Conservation (phyloP, 2,113 vertebrate species). For the Asarcornis scutulata region DNA sequence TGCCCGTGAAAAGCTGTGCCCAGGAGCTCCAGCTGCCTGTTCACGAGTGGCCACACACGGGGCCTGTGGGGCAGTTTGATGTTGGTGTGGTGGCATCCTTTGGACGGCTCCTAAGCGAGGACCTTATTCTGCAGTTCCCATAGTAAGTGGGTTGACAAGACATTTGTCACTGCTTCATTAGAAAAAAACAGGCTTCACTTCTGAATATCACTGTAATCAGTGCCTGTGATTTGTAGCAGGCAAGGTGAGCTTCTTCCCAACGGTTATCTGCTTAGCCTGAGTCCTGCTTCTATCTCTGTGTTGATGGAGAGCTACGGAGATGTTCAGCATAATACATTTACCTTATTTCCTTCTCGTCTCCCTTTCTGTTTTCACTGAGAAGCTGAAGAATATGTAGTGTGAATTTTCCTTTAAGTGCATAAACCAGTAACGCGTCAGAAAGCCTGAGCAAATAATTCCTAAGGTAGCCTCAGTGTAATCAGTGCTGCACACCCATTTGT, state of each 20-base stretch:
- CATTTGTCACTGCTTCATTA: rapidly evolving
- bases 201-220: background rate
- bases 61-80: slow-evolving; percentile 80
- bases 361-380: background rate
- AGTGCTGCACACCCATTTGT: background rate
- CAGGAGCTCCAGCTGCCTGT: slow-evolving; percentile 77
- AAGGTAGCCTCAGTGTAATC: background rate
- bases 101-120: slow-evolving; percentile 86
- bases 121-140: slow-evolving; percentile 92
- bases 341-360: background rate
- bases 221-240: background rate
- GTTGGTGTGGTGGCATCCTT: slow-evolving; percentile 96
- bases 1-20: slow-evolving; percentile 86
- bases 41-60: slow-evolving; percentile 86
- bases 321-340: background rate
- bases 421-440: background rate
- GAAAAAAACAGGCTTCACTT: rapidly evolving
- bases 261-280: background rate
- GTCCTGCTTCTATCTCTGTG: rapidly evolving
- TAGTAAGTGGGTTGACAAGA: slow-evolving; percentile 79
- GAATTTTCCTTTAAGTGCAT: background rate
- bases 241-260: background rate
- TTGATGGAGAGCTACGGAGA: background rate
- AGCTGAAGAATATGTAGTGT: background rate
- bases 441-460: background rate